A percentile compares a stretch with the other conserved stretches of the same genome.
phyloP scores from a whole-genome alignment of 2,113 vertebrate genomes.

The Prionailurus bengalensis region DNA sequence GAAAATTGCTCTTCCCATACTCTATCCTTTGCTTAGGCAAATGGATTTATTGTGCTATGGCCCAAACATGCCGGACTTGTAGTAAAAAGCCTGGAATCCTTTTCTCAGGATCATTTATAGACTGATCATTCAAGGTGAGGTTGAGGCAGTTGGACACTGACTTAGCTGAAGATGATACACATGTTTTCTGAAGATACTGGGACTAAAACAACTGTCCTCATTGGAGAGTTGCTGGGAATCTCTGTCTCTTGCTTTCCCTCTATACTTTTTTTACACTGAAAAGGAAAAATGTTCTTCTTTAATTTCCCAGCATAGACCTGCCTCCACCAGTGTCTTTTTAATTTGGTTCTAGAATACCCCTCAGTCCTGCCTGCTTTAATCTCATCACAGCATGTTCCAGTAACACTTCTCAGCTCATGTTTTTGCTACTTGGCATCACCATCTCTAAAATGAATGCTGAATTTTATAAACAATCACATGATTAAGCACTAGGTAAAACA shows the following conservation, averaged over 20 bases:
- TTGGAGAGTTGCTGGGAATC: neutral
- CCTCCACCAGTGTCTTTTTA: conserved; percentile 11
- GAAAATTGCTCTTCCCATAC: neutral
- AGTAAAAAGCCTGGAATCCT: neutral
- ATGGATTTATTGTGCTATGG: neutral
- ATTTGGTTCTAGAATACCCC: conserved; percentile 22
- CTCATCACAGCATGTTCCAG: conserved; percentile 4
- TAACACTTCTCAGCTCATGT: conserved; percentile 8
- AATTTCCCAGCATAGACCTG: conserved; percentile 23
- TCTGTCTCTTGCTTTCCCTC: neutral
- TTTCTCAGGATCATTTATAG: neutral
- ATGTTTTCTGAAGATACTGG: neutral
- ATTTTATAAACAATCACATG: neutral
- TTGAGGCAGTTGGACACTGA: neutral
- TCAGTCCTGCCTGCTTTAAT: neutral
- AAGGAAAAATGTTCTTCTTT: conserved; percentile 52
- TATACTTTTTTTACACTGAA: neutral
- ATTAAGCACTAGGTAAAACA: neutral
- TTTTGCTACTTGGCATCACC: neutral
- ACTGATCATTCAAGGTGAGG: neutral
- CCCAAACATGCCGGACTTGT: neutral
- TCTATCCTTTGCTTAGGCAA: neutral
- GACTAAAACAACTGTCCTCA: neutral
- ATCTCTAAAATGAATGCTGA: neutral
- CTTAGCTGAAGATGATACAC: neutral